Evolutionary conservation across 2,888 invertebrate genomes (phyloP).

Genomic region (Acleris cristana): DNA sequence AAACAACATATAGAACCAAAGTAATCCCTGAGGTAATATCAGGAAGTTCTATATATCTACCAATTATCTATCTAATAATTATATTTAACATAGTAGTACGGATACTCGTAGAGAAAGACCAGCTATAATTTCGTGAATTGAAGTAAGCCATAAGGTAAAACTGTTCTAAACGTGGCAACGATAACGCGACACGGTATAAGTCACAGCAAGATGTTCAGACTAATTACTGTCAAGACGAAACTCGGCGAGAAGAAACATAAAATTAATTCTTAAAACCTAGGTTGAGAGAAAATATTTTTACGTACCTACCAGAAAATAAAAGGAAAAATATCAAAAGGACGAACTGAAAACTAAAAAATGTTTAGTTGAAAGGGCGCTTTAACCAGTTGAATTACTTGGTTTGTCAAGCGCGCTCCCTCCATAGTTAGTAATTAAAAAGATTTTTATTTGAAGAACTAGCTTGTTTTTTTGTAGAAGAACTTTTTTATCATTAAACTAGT

Average conservation of each 20-base stretch:
- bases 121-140: too few relatives aligned
- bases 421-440: neutral
- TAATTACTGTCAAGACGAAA: conserved; percentile 18
- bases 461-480: neutral
- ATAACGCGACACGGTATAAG: neutral
- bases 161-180: too few relatives aligned
- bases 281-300: conserved; percentile 21
- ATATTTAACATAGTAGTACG: too few relatives aligned
- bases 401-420: conserved; percentile 1
- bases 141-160: too few relatives aligned
- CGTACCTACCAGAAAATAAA: conserved; percentile 8
- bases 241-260: conserved; percentile 27
- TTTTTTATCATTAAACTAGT: neutral
- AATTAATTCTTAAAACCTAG: conserved; percentile 15
- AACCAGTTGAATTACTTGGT: conserved; percentile 16
- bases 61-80: too few relatives aligned
- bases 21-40: too few relatives aligned
- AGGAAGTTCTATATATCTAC: too few relatives aligned
- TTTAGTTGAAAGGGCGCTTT: conserved; percentile 6
- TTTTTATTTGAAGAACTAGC: neutral
- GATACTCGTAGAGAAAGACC: too few relatives aligned
- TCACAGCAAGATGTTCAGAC: conserved; percentile 8
- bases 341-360: conserved; percentile 22
- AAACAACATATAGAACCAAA: too few relatives aligned
- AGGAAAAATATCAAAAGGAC: conserved; percentile 16